Evolutionary conservation across 2,888 invertebrate species (phyloP), one percentile per base, ranked within the genome.

Genomic region (Apotomis capreana): DNA sequence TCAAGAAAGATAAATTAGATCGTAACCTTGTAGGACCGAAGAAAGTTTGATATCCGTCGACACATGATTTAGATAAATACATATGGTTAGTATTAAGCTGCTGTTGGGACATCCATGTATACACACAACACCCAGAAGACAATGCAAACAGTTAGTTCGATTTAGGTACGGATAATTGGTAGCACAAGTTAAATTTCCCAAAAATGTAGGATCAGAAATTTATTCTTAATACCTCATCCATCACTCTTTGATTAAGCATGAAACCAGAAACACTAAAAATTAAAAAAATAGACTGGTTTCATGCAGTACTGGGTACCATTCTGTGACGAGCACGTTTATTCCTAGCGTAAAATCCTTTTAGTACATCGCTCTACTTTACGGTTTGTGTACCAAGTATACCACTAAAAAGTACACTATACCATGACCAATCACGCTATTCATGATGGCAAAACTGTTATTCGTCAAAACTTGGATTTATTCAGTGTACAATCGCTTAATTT

Each of bases 401-500:
- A 58, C 12, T 1, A 64, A 44, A 64, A 13, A 52, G n/a, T 44
- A 15, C 8, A 44, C 54, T 8, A 44, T 8, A n/a, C 5, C 49
- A 5, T 4, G 46, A 61, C 13, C 44, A 44, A 37, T 58, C 58
- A 49, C 10, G 46, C n/a, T 26, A 26, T n/a, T 37, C 36, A 10
- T 0, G 37, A 15, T 58, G 37, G 37, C n/a, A 58, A 37, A 37
- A 4, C 12, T 36, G 52, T 62, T 13, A 54, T 44, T 55, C 5
- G 13, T 67, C 36, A 67, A 40, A 67, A 67, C 36, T 8, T 9
- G 55, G 10, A 61, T 40, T 51, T 49, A 51, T 40, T 40, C 40
- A 40, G 51, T 71, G 54, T 37, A 61, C 46, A 62, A 55, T 67
- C 46, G 55, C 40, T 57, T 51, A 71, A 67, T 67, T 62, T 68